Evolutionary conservation across 2,113 vertebrate species (phyloP), one percentile per base, ranked within the genome.

Genomic region (Vimba vimba): DNA sequence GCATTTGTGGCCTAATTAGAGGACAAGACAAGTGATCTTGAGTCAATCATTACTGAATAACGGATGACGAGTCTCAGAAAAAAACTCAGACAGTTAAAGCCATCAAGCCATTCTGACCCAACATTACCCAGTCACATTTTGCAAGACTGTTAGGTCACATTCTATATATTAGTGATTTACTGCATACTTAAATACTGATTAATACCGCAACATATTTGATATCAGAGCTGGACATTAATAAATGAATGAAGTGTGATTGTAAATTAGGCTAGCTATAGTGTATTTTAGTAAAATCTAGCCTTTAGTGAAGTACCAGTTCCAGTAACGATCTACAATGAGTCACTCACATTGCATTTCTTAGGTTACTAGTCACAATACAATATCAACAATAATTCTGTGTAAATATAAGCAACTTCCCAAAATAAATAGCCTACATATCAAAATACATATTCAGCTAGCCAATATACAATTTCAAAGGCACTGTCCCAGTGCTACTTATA

Each of bases 31-130:
- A 73, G 81, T 36, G 66, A 83, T 30, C 64, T 83, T 71, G 27
- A 71, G 45, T 82, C 47, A 83, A 25, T 15, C 13, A 83, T 73
- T 83, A 73, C 10, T 71, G 79, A 83, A 83, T 55, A 71, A 71
- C 71, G 66, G 23, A 83, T 71, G 66, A 71, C 52, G 7, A 55
- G 64, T 12, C 30, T 39, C 21, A n/a, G 39, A 33, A 9, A 27
- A 50, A 45, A 68, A 68, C n/a, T 64, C 39, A 33, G 45, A 82
- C 25, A 27, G 23, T 27, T 50, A 21, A 69, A 71, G 47, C 64
- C 80, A 55, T 83, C 12, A 73, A 57, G 30, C 21, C 33, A 71
- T 83, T 55, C 33, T 71, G 3, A 25, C 21, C 81, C 19, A 17
- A 73, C 39, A 57, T 55, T 27, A 50, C 10, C 5, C 6, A 55